Conservation (phyloP, 2,113 vertebrate species). For the Isichthys henryi region DNA sequence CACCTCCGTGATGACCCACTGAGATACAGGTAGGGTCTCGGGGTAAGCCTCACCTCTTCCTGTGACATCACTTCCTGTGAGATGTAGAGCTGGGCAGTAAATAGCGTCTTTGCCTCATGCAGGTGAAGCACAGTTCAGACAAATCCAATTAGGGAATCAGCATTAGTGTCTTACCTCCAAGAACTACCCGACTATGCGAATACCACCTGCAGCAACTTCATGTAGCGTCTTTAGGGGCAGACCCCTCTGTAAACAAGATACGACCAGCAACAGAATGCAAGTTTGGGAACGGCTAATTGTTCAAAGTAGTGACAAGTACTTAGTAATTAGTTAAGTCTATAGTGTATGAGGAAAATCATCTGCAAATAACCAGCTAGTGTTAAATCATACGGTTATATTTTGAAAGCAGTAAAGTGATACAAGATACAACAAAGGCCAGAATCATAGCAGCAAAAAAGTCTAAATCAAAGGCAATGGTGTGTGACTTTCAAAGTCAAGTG, state of each 20-base stretch:
- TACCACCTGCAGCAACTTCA: background rate
- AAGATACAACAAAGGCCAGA: background rate
- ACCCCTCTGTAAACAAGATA: background rate
- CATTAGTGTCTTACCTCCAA: background rate
- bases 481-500: conserved; percentile 4
- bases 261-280: background rate
- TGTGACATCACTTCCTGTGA: conserved; percentile 14
- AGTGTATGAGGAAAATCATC: background rate
- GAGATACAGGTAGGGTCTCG: background rate
- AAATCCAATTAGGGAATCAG: background rate
- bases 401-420: background rate
- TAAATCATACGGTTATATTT: background rate
- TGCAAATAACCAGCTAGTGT: background rate
- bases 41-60: background rate
- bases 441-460: conserved; percentile 20
- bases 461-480: conserved; percentile 18
- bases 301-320: conserved; percentile 9
- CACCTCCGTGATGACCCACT: background rate
- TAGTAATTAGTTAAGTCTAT: background rate
- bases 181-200: background rate
- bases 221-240: background rate
- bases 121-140: background rate
- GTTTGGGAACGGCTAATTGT: background rate
- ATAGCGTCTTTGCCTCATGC: background rate
- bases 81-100: background rate